Base-by-base conservation (phyloP, 2,888 invertebrate species). In the Didymodactylos carnosus region DNA sequence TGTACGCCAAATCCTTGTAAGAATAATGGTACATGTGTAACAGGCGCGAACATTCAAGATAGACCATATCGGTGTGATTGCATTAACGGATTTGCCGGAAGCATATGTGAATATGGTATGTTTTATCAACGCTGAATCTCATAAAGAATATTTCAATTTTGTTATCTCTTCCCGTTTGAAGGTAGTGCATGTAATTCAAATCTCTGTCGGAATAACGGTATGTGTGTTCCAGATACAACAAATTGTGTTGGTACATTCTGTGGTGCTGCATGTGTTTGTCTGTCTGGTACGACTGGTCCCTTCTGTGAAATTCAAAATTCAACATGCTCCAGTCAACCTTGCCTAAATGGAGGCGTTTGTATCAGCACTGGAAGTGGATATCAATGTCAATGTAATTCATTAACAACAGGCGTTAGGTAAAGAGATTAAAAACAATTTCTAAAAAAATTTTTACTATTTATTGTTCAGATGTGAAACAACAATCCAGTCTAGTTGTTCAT, bases 1-100 rank as follows among this genome's bases (percentile, higher is more conserved):
- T 75, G 75, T 27, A 53, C 71, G 40, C 72, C 75, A 49, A 53
- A 51, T 72, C 75, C 72, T 27, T 75, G 75, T 51, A 39, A 46
- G 3, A 72, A 75, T 41, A 41, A 46, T 19, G 75, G 75, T n/a
- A 69, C 43, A 39, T 75, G 75, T 72, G 49, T 75, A 16, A 43
- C 69, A 46, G 25, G 40, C 69, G 23, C 40, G 35, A 62, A 35
- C n/a, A 29, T 35, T 10, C 35, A 62, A 35, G 62, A 62, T 62
- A 72, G 72, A 23, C 29, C 35, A 25, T 75, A 53, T 51, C 62
- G 41, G 13, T 75, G 75, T 29, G 49, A 11, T 46, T 75, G 75
- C 69, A 25, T 14, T 23, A 69, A 41, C 14, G 27, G 25, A 39
- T 75, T 19, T 23, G 39, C 49, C 16, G 75, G 75, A 41, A 46